Evolutionary conservation across 2,888 invertebrate genomes (phyloP), one percentile per base, ranked within the genome.

Genomic region (Andricus quercusramuli): DNA sequence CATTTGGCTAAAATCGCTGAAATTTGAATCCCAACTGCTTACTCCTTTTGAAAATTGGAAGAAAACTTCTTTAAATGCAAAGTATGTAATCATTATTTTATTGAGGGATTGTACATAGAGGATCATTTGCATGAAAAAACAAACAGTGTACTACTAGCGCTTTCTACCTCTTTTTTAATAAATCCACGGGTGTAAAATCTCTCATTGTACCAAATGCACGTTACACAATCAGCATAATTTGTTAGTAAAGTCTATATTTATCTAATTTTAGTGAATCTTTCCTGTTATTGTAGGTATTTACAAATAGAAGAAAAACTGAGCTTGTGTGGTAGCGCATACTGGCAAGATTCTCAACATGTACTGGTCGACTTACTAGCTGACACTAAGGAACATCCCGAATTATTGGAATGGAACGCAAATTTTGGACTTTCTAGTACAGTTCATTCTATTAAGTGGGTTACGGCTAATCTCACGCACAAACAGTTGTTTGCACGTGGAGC

Each of bases 311-410:
- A 94, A 83, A 91, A 94, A 81, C 92, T 95, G 20, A 89, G 93
- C 37, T 90, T 94, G 0, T 94, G 95, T 85, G 94, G 94, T 0
- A 94, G 94, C 66, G 88, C 94, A 1, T 90, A 94, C 77, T 96
- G 96, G 96, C 94, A 95, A 77, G 94, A 94, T 76, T 93, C 94
- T 83, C 95, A 96, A 87, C 92, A 93, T 66, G 90, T 95, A n/a
- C 93, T 94, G 47, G 80, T 95, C n/a, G 94, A 94, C 80, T 94
- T 94, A 81, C 94, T 94, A 76, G 94, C 94, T 47, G 94, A 94
- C 84, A 93, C 94, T 82, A 89, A 92, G 17, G 90, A 93, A 41
- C 87, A 85, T n/a, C 93, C 93, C 1, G 90, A 93, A 0, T 86
- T 94, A 22, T 94, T 94, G 78, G 94, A 94, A 86, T 93, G 95